Conservation (phyloP, 1,140 invertebrate species). For the Dolichoris vasculosae region DNA sequence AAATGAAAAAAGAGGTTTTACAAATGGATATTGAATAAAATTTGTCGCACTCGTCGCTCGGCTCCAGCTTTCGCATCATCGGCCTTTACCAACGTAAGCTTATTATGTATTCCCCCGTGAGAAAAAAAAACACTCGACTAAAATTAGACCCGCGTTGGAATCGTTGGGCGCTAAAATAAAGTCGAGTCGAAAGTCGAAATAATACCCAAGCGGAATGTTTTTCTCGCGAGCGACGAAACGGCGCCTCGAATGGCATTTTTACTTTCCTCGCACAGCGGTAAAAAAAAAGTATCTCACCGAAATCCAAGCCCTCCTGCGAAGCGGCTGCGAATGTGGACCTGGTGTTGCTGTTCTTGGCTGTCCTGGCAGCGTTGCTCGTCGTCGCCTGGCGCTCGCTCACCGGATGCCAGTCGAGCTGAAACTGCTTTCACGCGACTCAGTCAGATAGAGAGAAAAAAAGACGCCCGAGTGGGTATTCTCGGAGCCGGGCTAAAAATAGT, state of each 20-base stretch:
- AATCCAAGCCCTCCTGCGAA: slow-evolving; percentile 59
- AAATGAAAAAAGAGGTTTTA: slow-evolving; percentile 36
- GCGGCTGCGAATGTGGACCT: slow-evolving; percentile 55
- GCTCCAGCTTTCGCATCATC: no score
- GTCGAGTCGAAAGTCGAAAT: background rate
- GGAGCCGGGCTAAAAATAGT: slow-evolving; percentile 29
- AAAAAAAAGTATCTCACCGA: slow-evolving; percentile 51
- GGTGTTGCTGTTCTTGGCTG: slow-evolving; percentile 65
- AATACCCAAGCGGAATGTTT: background rate
- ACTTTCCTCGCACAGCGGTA: slow-evolving; percentile 45
- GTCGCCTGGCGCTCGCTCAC: slow-evolving; percentile 55
- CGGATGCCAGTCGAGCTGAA: slow-evolving; percentile 66
- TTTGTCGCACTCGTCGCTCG: no score
- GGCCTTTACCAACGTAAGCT: background rate
- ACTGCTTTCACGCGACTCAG: slow-evolving; percentile 37
- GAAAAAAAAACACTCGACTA: background rate
- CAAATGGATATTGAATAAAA: background rate
- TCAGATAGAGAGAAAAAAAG: slow-evolving; percentile 14
- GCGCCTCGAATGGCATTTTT: slow-evolving; percentile 35
- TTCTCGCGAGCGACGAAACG: background rate
- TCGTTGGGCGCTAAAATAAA: background rate
- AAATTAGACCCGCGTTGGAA: background rate
- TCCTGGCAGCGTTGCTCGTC: slow-evolving; percentile 54
- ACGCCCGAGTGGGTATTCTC: slow-evolving; percentile 13
- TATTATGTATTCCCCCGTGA: background rate